Base-by-base conservation (phyloP, 1,140 invertebrate species). In the Zaprionus nigranus region DNA sequence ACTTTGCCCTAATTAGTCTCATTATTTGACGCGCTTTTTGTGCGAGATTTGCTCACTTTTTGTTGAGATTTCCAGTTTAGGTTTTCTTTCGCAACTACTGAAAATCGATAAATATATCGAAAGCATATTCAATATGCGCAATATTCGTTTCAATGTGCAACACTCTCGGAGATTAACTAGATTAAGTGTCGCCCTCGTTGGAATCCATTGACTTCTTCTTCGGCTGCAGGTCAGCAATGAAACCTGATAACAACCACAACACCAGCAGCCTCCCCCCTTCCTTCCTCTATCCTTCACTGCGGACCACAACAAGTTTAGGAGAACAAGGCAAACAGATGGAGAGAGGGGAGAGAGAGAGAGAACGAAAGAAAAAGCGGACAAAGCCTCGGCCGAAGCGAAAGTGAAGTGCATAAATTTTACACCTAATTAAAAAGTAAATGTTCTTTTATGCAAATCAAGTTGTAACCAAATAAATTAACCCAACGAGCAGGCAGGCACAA, bases 361-460 rank as follows among this genome's bases (percentile, higher is more conserved):
- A 15, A 36, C 5, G 34, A 22, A 68, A 28, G 22, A 9, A 46
- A 60, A 46, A 78, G 56, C 43, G 26, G 79, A 79, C 61, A 76
- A 66, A 70, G 65, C 58, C 71, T 65, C 40, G 58, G 43, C 51
- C 69, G 34, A 88, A 81, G 76, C 71, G 81, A 87, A 87, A 87
- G 84, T 87, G 84, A 81, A 87, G 84, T 87, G 85, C 81, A 88
- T 88, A 88, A 90, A 88, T 88, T 88, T 90, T 90, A 88, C 84
- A 88, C 84, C 84, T 88, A 88, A 88, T 88, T 88, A 88, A 88
- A 90, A 88, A 88, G 84, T 88, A 88, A 88, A 88, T 88, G 81
- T 70, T 90, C 81, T 87, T 90, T 88, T 88, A 88, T 90, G 84
- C 84, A 90, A 88, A 88, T 88, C 84, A 88, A 82, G 85, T 81